phyloP scores from a whole-genome alignment of 2,113 vertebrate genomes.

The Leptosomus discolor region DNA sequence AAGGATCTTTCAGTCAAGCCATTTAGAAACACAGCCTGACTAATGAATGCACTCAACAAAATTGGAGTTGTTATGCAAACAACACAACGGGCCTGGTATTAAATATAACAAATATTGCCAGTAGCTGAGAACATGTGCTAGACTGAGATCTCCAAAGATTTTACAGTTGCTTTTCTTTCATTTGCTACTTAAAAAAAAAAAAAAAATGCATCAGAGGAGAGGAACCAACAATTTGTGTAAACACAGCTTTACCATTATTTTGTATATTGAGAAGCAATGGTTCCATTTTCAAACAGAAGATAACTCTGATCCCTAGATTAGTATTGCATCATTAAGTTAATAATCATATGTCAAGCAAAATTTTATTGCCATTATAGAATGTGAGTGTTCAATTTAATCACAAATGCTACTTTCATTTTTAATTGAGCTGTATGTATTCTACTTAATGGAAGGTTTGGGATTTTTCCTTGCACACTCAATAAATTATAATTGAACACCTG shows the following conservation, averaged over 20 bases:
- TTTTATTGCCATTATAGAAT: neutral
- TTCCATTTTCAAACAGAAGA: conserved; percentile 3
- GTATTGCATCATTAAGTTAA: conserved; percentile 30
- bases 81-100: neutral
- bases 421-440: conserved; percentile 25
- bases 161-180: neutral
- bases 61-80: neutral
- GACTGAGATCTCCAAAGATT: neutral
- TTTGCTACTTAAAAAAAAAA: neutral
- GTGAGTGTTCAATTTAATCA: conserved; percentile 26
- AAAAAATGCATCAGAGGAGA: neutral
- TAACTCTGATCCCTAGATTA: conserved; percentile 12
- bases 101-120: neutral
- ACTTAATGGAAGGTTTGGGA: conserved; percentile 42
- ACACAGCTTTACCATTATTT: neutral
- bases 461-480: conserved; percentile 56
- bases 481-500: conserved; percentile 76
- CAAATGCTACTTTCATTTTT: conserved; percentile 23
- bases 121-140: neutral
- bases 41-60: neutral
- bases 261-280: neutral
- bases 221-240: neutral
- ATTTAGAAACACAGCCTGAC: neutral
- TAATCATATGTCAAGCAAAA: neutral
- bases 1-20: neutral